Evolutionary conservation across 2,888 invertebrate genomes (phyloP).

Genomic region (Hypsopygia costalis): DNA sequence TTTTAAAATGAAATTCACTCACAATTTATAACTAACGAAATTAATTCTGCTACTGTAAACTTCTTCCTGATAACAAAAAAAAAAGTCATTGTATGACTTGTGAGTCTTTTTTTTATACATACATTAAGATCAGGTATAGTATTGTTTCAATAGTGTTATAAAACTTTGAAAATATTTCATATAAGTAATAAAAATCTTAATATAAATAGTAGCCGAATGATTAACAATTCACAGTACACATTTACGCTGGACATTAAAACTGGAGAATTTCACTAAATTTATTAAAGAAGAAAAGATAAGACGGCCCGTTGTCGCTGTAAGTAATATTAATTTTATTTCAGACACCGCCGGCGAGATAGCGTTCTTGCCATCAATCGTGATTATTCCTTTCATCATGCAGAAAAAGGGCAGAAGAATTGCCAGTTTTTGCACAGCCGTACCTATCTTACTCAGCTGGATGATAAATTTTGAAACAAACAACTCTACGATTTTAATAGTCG

Average conservation of each 20-base stretch:
- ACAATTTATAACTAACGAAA: too few relatives aligned
- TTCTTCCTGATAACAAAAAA: too few relatives aligned
- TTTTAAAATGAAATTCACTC: too few relatives aligned
- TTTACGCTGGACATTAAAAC: conserved; percentile 5
- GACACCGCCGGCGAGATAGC: conserved; percentile 26
- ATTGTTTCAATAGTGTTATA: too few relatives aligned
- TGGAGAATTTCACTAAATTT: conserved; percentile 3
- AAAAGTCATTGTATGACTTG: too few relatives aligned
- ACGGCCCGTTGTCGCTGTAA: conserved; percentile 13
- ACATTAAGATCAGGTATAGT: too few relatives aligned
- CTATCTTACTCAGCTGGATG: conserved; percentile 25
- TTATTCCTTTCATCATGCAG: conserved; percentile 27
- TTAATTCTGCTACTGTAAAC: too few relatives aligned
- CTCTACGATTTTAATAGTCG: conserved; percentile 14
- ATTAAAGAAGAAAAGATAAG: conserved; percentile 17
- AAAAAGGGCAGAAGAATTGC: conserved; percentile 24
- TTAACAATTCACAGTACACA: not conserved
- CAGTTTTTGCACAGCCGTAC: conserved; percentile 20
- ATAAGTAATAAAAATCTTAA: too few relatives aligned
- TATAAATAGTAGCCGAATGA: too few relatives aligned
- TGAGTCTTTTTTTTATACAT: too few relatives aligned
- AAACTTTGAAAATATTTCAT: too few relatives aligned
- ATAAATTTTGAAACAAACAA: conserved; percentile 17
- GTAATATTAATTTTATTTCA: conserved; percentile 25
- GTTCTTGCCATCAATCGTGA: conserved; percentile 25